Conservation (phyloP, 2,113 vertebrate genomes). For the Gymnocephalus cernua region DNA sequence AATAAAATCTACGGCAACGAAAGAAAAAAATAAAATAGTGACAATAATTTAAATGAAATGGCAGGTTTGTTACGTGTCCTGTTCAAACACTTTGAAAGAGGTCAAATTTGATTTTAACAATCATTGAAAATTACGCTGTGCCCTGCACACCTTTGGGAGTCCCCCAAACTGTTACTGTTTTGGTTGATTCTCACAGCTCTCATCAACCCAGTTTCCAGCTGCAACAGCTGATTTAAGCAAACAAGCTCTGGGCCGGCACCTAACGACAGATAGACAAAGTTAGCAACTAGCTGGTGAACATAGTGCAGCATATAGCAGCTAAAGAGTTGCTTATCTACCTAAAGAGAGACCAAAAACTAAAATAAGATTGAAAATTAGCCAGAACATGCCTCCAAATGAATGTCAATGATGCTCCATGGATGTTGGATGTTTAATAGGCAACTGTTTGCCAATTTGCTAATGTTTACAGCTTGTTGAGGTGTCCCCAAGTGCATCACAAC, state of each 20-base stretch:
- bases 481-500: background rate
- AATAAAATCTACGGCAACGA: background rate
- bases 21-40: background rate
- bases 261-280: background rate
- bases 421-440: background rate
- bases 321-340: background rate
- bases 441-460: too few relatives aligned
- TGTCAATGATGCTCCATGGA: background rate
- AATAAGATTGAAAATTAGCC: background rate
- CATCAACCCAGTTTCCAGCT: background rate
- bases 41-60: background rate
- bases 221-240: background rate
- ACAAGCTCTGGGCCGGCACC: background rate
- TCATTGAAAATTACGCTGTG: too few relatives aligned
- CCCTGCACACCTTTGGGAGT: too few relatives aligned
- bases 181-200: background rate
- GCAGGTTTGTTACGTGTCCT: too few relatives aligned
- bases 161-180: background rate
- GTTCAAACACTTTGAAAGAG: too few relatives aligned
- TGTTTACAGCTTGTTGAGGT: background rate
- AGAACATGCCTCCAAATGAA: background rate
- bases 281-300: background rate
- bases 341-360: background rate
- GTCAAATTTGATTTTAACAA: background rate
- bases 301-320: background rate